Evolutionary conservation across 2,113 vertebrate genomes (phyloP), one percentile per base, ranked within the genome.

Genomic region (Rhinichthys klamathensis): DNA sequence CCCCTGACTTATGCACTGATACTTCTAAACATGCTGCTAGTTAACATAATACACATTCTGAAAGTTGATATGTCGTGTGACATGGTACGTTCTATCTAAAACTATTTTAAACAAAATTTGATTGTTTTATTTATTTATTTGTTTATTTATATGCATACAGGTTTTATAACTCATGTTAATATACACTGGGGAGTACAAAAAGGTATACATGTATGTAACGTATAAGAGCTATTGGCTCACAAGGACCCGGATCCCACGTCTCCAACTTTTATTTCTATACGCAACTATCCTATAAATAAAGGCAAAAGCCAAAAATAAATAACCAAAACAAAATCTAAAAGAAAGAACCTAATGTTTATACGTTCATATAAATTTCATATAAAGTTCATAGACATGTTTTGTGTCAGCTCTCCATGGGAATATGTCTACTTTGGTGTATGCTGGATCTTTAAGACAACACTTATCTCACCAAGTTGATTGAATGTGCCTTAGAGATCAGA

Each of bases 381-480:
- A 69, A 70, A 25, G 58, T 61, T n/a, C 5, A 7, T 46, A 11
- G 12, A 44, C 2, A n/a, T 73, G 38, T 27, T 41, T 70, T 7
- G 38, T 7, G 5, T 15, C 70, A 74, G 70, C 70, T 46, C 23
- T 25, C 38, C 41, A 38, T 46, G 38, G 23, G 70, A 46, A 60
- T n/a, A 69, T 30, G 60, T 30, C 70, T 82, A 32, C 15, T 38
- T 78, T 44, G 21, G 32, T 21, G 27, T 23, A 38, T 78, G 3
- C 30, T 7, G 4, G 54, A 58, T 58, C 21, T 77, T 51, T 32
- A 54, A 83, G 51, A 61, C 10, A 44, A 44, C 70, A 51, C 54
- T 75, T 35, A 81, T 67, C 79, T 81, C 79, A 65, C 67, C 61
- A 81, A 81, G 61, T 69, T 81, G 27, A 69, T 15, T 69, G 44